Evolutionary conservation across 1,140 invertebrate genomes (phyloP).

Genomic region (Brachystomella parvula): DNA sequence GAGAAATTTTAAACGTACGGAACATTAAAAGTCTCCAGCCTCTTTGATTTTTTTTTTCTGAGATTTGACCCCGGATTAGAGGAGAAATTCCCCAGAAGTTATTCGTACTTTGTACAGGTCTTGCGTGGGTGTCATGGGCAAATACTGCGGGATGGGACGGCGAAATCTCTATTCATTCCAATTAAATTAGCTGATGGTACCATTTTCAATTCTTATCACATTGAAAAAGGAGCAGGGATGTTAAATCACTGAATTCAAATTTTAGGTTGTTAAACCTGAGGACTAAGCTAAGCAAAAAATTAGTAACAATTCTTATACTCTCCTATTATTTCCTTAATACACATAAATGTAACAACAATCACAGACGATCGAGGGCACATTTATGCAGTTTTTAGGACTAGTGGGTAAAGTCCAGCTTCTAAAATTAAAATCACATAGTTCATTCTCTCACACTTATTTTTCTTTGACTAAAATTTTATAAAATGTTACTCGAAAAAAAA

Average conservation of each 20-base stretch:
- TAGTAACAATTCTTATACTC: background rate
- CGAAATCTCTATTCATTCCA: background rate
- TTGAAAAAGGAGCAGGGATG: background rate
- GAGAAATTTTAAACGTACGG: background rate
- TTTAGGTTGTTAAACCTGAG: background rate
- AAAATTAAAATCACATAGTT: no score
- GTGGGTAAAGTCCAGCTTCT: no score
- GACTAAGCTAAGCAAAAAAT: background rate
- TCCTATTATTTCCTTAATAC: background rate
- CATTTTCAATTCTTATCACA: background rate
- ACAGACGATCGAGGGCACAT: no score
- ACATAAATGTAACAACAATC: background rate
- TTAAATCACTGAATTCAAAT: background rate
- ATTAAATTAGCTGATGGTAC: background rate
- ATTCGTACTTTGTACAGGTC: background rate
- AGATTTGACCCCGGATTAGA: background rate
- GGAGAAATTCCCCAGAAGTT: background rate
- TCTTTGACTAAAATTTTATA: no score
- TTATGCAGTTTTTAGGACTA: no score
- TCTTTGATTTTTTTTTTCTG: background rate
- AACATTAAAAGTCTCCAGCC: background rate
- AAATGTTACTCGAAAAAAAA: no score
- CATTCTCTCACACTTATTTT: no score
- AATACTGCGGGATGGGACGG: background rate
- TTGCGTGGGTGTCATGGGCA: conserved; percentile 11